Base-by-base conservation (phyloP, 2,113 vertebrate genomes). In the Cinclus cinclus region DNA sequence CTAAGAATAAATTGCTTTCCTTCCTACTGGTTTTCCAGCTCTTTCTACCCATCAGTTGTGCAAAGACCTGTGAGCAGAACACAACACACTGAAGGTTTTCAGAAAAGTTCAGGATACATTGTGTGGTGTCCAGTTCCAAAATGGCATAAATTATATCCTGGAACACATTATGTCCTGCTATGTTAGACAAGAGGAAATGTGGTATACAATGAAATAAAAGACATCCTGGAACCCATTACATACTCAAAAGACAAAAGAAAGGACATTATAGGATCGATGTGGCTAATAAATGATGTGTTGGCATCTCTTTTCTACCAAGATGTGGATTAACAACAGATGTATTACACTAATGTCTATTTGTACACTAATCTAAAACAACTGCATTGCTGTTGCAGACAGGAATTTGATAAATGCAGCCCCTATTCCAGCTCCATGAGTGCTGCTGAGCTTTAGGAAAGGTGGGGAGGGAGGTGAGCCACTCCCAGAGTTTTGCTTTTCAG, bases 311-410 rank as follows among this genome's bases (percentile, higher is more conserved):
- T 97, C 97, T 97, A 97, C 98, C 78, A 97, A 97, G 95, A 95
- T 37, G 83, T 92, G 98, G 97, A 98, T 98, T 98, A 98, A 97
- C 96, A 98, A 98, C 98, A 98, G 98, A 98, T 98, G 98, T 97
- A 97, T 93, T 88, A 98, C 97, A 97, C 97, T 96, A 96, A 98
- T 97, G 97, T 96, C 97, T 97, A 98, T 98, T 98, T 98, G 97
- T 98, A 98, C 94, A 97, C 97, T 98, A 98, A 98, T 98, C 96
- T 97, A 97, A 98, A 98, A 97, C 98, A 98, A 98, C 97, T 98
- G 98, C 83, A 47, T 93, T 93, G 96, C 95, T 96, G 95, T 92
- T 96, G 94, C 96, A 97, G 98, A 96, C 96, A 98, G 94, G 97
- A 97, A 98, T 97, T 97, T 97, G 93, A 96, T 92, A 97, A 97